A percentile compares a stretch with the other conserved stretches of the same genome.
phyloP scores from a whole-genome alignment of 2,888 invertebrate species.

The Halictus quadricinctus region DNA sequence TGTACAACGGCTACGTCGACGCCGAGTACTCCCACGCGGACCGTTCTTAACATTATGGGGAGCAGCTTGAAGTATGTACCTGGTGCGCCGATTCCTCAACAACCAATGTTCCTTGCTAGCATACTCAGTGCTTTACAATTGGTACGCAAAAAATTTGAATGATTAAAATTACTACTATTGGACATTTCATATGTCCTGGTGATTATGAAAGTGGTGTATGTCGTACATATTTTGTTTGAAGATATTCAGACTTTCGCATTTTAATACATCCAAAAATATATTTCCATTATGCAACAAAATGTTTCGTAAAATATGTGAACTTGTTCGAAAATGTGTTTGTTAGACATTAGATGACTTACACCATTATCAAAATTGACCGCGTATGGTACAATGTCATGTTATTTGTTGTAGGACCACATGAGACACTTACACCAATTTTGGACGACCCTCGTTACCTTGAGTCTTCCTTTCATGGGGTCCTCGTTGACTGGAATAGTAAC shows the following conservation, averaged over 20 bases:
- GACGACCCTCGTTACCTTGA: slow-evolving; percentile 91
- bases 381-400: neutral
- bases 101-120: slow-evolving; percentile 92
- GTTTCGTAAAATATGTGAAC: too few relatives aligned
- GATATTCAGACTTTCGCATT: too few relatives aligned
- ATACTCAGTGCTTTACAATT: slow-evolving; percentile 89
- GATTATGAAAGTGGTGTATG: neutral
- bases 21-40: slow-evolving; percentile 74
- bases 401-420: slow-evolving; percentile 84
- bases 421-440: slow-evolving; percentile 91
- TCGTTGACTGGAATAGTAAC: slow-evolving; percentile 90
- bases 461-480: slow-evolving; percentile 91
- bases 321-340: too few relatives aligned
- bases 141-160: slow-evolving; percentile 62
- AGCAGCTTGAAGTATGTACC: slow-evolving; percentile 85
- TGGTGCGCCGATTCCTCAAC: slow-evolving; percentile 88
- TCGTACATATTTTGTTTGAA: too few relatives aligned
- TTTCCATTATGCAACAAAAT: too few relatives aligned
- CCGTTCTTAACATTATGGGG: slow-evolving; percentile 75
- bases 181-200: neutral
- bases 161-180: neutral
- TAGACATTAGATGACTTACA: too few relatives aligned
- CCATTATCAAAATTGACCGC: neutral
- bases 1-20: slow-evolving; percentile 66
- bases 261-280: too few relatives aligned